Percentiles rank a stretch among this genome's conserved stretches.
phyloP scores from a whole-genome alignment of 2,888 invertebrate species.

The Polymixis lichenea region DNA sequence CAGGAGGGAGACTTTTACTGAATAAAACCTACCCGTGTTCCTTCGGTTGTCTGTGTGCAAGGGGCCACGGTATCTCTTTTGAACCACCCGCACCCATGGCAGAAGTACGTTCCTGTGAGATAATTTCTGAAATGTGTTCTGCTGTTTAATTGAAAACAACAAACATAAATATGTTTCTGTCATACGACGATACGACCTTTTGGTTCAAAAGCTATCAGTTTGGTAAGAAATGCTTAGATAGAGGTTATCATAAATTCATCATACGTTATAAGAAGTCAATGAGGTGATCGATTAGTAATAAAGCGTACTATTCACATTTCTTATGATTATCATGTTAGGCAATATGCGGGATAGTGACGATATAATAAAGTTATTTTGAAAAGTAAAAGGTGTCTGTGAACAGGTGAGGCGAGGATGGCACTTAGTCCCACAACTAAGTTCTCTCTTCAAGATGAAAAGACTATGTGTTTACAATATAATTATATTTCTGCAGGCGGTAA shows the following conservation, averaged over 20 bases:
- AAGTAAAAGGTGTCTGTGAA: not conserved
- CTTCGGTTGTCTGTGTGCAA: too few relatives aligned
- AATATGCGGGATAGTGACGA: not conserved
- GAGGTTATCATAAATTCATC: conserved; percentile 32
- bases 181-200: conserved; percentile 17
- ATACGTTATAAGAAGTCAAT: conserved; percentile 10
- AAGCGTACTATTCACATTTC: conserved; percentile 7
- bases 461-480: too few relatives aligned
- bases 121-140: too few relatives aligned
- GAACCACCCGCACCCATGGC: too few relatives aligned
- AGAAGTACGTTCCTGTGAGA: too few relatives aligned
- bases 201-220: conserved; percentile 46
- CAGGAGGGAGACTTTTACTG: too few relatives aligned
- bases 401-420: not conserved
- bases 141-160: too few relatives aligned
- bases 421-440: not conserved
- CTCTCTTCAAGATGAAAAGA: too few relatives aligned
- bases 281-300: conserved; percentile 22
- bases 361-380: too few relatives aligned
- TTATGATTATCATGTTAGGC: not conserved
- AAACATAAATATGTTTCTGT: not conserved
- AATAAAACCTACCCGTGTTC: too few relatives aligned
- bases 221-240: conserved; percentile 44
- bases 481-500: too few relatives aligned
- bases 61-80: too few relatives aligned